Evolutionary conservation across 2,113 vertebrate genomes (phyloP), one percentile per base, ranked within the genome.

Genomic region (Ceyx melanurus): DNA sequence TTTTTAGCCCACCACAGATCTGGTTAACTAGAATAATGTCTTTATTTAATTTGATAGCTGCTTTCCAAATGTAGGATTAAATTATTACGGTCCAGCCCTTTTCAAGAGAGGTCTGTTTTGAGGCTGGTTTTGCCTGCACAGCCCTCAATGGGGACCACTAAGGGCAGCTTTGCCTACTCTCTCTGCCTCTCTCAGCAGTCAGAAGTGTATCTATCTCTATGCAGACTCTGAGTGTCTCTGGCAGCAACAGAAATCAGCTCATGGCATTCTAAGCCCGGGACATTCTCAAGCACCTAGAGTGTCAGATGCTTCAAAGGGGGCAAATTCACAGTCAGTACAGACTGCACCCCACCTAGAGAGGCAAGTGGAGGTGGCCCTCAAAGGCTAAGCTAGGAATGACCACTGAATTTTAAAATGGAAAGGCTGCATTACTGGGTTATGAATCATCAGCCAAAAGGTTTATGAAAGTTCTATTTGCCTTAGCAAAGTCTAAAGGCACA

Each of bases 1-100:
- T 95, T 96, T 92, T 93, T 80, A 90, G 89, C 89, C 77, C 92
- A 48, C 5, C 54, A 23, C 80, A 90, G 54, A 82, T 67, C 81
- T 50, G 46, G 28, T 92, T 92, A 82, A 53, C 67, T 71, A 73
- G 46, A 82, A 60, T 82, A 70, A 91, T 60, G 56, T 40, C 81
- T 93, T 90, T 87, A 87, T 93, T 95, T 89, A 90, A 87, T 93
- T 85, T 87, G 62, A 84, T 90, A 70, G 51, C 50, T 82, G 50
- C 71, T 89, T 82, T 60, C 29, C 54, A 73, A 89, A 92, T 82
- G 80, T 64, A 58, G 6, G 25, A 40, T 62, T 57, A 51, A 76
- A 87, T 82, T 73, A 40, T 35, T 66, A 6, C n/a, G 33, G 54
- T 29, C 46, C 67, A 58, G 11, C 6, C 45, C 66, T 76, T 89